Evolutionary conservation across 2,888 invertebrate species (phyloP).

Genomic region (Luperina nickerlii): DNA sequence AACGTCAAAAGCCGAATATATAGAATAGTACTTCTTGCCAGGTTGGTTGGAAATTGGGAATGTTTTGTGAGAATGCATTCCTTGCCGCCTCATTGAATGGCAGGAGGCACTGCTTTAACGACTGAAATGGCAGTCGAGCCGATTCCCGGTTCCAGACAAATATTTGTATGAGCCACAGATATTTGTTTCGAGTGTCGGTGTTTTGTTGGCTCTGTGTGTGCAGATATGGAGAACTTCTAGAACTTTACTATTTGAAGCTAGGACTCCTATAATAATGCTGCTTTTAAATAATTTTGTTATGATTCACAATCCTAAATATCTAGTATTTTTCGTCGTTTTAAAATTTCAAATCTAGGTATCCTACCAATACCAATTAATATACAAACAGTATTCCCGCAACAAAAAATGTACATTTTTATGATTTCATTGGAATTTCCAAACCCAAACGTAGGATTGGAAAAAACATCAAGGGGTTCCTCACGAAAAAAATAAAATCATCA

Average conservation of each 20-base stretch:
- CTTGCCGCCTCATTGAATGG: constrained; percentile 41
- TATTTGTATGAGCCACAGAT: constrained; percentile 45
- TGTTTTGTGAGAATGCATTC: constrained; percentile 43
- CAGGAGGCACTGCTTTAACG: constrained; percentile 25
- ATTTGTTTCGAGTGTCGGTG: constrained; percentile 30
- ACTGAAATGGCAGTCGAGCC: constrained; percentile 27
- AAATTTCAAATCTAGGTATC: background rate
- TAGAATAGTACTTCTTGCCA: background rate
- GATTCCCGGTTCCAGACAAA: constrained; percentile 34
- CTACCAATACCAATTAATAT: background rate
- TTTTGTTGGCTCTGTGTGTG: background rate
- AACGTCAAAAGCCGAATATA: background rate
- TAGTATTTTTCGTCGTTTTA: background rate
- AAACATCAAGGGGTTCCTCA: too few species aligned
- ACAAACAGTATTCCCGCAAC: too few species aligned
- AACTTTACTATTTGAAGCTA: background rate
- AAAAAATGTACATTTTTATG: background rate
- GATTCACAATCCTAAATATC: background rate
- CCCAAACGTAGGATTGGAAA: background rate
- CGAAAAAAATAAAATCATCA: background rate
- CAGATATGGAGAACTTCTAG: background rate
- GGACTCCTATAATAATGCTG: background rate
- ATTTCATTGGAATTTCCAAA: background rate
- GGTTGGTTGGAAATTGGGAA: constrained; percentile 20
- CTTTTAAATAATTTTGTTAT: background rate